Conservation (phyloP, 2,113 vertebrate species). For the Phrynocephalus versicolor region DNA sequence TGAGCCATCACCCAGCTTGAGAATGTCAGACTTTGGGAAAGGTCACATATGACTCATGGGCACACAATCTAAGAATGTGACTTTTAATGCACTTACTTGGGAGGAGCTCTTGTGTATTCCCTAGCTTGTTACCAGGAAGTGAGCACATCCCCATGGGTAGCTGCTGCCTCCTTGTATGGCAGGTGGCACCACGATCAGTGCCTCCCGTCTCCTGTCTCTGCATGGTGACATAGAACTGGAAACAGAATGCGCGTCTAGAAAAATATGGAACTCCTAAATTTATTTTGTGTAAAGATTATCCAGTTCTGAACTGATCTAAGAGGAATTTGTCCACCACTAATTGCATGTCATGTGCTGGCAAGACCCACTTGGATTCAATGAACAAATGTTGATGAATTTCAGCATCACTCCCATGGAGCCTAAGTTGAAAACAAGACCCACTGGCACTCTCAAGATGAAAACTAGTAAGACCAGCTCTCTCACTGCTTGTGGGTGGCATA, state of each 20-base stretch:
- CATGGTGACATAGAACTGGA: background rate
- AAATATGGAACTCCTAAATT: background rate
- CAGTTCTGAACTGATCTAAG: background rate
- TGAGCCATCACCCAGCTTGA: background rate
- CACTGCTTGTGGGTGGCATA: background rate
- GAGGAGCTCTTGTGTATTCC: background rate
- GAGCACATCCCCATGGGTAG: background rate
- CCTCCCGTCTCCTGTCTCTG: background rate
- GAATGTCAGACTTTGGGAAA: background rate
- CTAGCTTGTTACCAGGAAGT: background rate
- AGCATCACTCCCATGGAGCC: too few relatives aligned
- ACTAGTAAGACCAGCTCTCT: background rate
- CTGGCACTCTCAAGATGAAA: background rate
- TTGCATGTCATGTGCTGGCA: background rate
- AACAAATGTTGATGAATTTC: too few relatives aligned
- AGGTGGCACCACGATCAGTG: too few relatives aligned
- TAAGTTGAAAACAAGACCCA: background rate
- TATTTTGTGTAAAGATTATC: background rate
- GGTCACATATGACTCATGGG: background rate
- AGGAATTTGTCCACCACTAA: background rate
- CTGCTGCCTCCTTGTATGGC: background rate
- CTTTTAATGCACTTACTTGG: background rate
- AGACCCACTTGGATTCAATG: background rate
- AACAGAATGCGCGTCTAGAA: background rate
- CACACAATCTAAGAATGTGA: background rate